Percentiles rank a stretch among this genome's conserved stretches.
These are phyloP conservation scores for Zosterops lateralis DNA, from an alignment of 2,113 vertebrate species.

Conservation along the genomic window DNA sequence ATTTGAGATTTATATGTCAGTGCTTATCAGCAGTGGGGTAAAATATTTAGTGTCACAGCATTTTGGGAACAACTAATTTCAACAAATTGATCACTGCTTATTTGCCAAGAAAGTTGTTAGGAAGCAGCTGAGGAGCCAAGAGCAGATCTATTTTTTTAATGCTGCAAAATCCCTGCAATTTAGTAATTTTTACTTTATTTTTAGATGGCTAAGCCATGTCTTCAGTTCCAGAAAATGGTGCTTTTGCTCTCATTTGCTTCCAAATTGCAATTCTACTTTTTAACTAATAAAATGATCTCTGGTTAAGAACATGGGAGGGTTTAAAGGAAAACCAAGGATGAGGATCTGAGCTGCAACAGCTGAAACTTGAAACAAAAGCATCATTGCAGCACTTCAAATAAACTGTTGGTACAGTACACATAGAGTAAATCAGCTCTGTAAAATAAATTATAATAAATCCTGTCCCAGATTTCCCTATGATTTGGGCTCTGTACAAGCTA, in stretches of 20 bases:
- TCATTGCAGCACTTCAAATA: neutral
- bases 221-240: conserved; percentile 34
- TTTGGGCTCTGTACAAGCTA: neutral
- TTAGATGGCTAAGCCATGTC: conserved; percentile 2
- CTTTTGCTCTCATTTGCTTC: conserved; percentile 39
- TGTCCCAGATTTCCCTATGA: neutral
- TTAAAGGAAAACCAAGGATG: neutral
- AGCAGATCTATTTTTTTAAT: conserved; percentile 44
- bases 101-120: conserved; percentile 42
- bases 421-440: neutral
- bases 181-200: neutral
- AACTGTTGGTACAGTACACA: neutral
- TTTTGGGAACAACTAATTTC: conserved; percentile 25
- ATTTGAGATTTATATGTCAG: neutral
- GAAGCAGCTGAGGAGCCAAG: neutral
- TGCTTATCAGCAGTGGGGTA: neutral
- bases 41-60: neutral
- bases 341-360: neutral
- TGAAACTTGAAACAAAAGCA: neutral
- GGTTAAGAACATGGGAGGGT: conserved; percentile 20
- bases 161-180: neutral
- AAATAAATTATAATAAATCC: neutral
- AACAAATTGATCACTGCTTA: conserved; percentile 28
- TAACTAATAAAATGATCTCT: conserved; percentile 26
- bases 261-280: conserved; percentile 10